Evolutionary conservation across 2,797 vertebrate species (phyloP), one percentile per base, ranked within the genome.

Genomic region (Craterocephalus amniculus): DNA sequence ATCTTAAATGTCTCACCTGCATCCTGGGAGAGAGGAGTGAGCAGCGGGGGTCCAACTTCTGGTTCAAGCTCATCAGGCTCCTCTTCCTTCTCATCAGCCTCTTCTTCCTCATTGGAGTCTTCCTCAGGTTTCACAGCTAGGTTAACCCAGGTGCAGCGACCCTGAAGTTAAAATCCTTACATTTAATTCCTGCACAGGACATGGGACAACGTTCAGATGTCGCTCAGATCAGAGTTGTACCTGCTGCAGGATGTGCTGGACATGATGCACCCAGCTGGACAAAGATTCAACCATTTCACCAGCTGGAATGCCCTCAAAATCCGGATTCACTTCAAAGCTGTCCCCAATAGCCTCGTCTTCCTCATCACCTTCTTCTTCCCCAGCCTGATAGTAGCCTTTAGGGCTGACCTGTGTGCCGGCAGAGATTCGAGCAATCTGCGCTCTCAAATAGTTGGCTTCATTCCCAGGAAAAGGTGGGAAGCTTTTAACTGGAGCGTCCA

Each of bases 371-470:
- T 98, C 97, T 60, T 97, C 96, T 57, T 97, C 96, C 63, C 70
- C 80, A 60, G 95, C 93, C 75, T 95, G 95, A 72, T 95, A 99
- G 87, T 95, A 97, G 10, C 96, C 96, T 64, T 93, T 82, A 13
- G 97, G 97, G 81, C 97, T 98, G 69, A 98, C 85, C 0, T 98
- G 97, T 1, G 98, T 96, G 16, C 94, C 95, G 0, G 96, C 97
- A 38, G 97, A 98, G 90, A 99, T 98, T 0, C 97, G 95, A 58
- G 97, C 96, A 12, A 99, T 97, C 86, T 98, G 97, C 5, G 97
- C 95, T 1, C 97, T 92, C 69, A 99, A 88, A 69, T 98, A 98
- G 85, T 97, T 97, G 67, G 91, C 89, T 84, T 99, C 97, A 5
- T 95, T 96, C 26, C 98, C 98, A 4, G 96, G 96, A 86, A 98